Evolutionary conservation across 2,113 vertebrate genomes (phyloP).

Genomic region (Mohoua ochrocephala): DNA sequence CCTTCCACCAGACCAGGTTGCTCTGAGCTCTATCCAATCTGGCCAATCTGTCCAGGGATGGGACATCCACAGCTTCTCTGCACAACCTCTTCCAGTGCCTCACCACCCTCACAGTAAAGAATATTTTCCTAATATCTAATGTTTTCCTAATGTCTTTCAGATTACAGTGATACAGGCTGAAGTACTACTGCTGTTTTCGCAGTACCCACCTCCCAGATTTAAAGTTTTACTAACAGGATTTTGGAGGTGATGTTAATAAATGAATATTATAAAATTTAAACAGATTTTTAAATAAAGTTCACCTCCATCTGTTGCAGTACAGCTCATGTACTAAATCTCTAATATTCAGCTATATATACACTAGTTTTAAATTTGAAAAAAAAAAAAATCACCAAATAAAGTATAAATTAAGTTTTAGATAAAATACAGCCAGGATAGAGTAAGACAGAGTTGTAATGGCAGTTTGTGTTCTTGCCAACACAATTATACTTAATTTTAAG

Average conservation of each 20-base stretch:
- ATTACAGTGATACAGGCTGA: background rate
- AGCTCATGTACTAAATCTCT: background rate
- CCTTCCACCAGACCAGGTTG: background rate
- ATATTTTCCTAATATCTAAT: background rate
- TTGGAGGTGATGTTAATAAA: background rate
- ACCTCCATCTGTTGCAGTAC: background rate
- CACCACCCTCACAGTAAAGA: too few species aligned
- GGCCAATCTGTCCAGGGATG: background rate
- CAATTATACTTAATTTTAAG: background rate
- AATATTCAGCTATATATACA: background rate
- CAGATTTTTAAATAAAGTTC: background rate
- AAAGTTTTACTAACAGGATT: background rate
- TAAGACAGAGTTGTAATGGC: background rate
- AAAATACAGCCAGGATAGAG: background rate
- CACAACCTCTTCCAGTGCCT: background rate
- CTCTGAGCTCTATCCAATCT: background rate
- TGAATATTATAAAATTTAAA: background rate
- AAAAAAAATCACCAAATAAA: background rate
- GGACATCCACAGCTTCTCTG: background rate
- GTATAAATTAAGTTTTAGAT: background rate
- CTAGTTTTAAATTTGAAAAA: background rate
- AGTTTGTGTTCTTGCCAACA: background rate
- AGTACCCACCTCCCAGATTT: background rate
- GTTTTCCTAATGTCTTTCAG: background rate
- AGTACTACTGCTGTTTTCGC: background rate